A percentile compares a stretch with the other conserved stretches of the same genome.
These are phyloP conservation scores for Augiades crinisus DNA, from an alignment of 2,888 invertebrate species.

Conservation along the genomic window DNA sequence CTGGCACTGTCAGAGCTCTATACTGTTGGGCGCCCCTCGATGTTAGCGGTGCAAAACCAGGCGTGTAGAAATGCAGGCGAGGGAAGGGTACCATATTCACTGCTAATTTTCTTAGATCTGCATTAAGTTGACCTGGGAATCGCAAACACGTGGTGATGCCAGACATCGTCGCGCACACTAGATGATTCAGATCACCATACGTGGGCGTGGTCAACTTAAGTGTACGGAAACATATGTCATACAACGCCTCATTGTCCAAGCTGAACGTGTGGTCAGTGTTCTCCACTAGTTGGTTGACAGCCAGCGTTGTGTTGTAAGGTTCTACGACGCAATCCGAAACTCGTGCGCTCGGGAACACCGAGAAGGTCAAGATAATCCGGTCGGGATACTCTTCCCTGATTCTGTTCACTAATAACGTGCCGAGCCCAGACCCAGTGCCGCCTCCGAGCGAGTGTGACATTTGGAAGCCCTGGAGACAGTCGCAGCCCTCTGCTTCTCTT, in stretches of 20 bases:
- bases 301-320: constrained; percentile 93
- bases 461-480: constrained; percentile 94
- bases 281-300: constrained; percentile 92
- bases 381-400: constrained; percentile 96
- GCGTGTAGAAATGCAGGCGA: constrained; percentile 79
- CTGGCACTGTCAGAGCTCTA: constrained; percentile 94
- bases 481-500: constrained; percentile 93
- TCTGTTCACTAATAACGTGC: constrained; percentile 89
- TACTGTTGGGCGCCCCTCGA: constrained; percentile 94
- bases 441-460: constrained; percentile 86
- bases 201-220: constrained; percentile 88
- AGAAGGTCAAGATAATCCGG: constrained; percentile 90
- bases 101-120: constrained; percentile 68
- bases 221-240: constrained; percentile 91
- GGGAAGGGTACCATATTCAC: constrained; percentile 85
- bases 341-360: constrained; percentile 91
- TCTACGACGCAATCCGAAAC: constrained; percentile 84
- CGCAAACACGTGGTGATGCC: constrained; percentile 91
- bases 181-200: constrained; percentile 90
- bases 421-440: constrained; percentile 74
- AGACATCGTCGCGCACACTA: constrained; percentile 93
- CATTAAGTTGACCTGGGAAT: constrained; percentile 78
- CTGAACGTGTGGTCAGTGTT: constrained; percentile 86
- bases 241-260: constrained; percentile 86
- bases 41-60: constrained; percentile 85